Evolutionary conservation across 2,113 vertebrate genomes (phyloP), one percentile per base, ranked within the genome.

Genomic region (Morone chrysops): DNA sequence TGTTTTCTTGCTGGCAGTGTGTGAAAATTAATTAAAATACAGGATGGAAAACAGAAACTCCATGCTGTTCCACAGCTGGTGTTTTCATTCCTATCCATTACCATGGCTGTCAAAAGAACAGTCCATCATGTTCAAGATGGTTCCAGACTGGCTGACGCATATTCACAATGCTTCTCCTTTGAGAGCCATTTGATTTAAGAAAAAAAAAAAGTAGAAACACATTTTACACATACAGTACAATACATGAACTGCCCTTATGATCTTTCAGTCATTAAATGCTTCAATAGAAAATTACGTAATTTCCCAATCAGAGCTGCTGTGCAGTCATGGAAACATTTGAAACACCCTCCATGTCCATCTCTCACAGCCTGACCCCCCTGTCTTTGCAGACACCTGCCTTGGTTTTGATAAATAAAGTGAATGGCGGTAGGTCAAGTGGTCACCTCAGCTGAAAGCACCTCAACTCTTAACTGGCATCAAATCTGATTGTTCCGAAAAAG

Each of bases 61-160:
- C 16, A 6, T 13, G 22, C 57, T 38, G 66, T 43, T 54, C 51
- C 36, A 36, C 63, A 79, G 56, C 56, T 75, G 76, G 43, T 48
- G 69, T 74, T 74, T 82, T 31, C 53, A 4, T 25, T 66, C n/a
- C 62, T 50, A 20, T 45, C 62, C 53, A 48, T 63, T 50, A 25
- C 25, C 72, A 10, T 48, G 67, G 36, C 60, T 73, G 69, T 73
- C 74, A 60, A 9, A 73, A 61, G 62, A 69, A 43, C 41, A 25
- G 75, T 69, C 38, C 73, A 72, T 67, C 17, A 78, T 72, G 20
- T n/a, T 59, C 43, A 57, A 80, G 31, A 67, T 71, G 53, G 47
- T 75, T 74, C 76, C 54, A 61, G 22, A 31, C 41, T 0, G 22
- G 66, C 75, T 36, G 59, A 54, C 57, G 38, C 20, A 20, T 47